Conservation (phyloP, 2,888 invertebrate species). For the Perizoma flavofasciatum region DNA sequence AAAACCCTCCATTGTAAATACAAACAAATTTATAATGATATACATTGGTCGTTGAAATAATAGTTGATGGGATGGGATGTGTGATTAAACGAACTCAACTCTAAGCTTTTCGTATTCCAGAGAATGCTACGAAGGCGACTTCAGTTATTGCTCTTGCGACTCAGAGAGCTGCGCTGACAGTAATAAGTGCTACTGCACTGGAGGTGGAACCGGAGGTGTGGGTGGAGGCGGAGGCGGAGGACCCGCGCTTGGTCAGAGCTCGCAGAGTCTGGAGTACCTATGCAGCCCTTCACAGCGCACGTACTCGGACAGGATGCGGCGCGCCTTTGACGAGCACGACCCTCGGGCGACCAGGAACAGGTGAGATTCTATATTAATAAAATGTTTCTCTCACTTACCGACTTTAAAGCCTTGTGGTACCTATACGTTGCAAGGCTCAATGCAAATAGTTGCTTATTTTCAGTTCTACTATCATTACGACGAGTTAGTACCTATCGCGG, state of each 20-base stretch:
- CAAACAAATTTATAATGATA: too few relatives aligned
- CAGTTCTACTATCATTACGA: too few relatives aligned
- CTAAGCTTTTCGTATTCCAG: slow-evolving; percentile 46
- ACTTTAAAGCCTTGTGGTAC: too few relatives aligned
- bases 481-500: too few relatives aligned
- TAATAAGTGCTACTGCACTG: slow-evolving; percentile 93
- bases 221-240: not conserved
- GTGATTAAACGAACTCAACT: not conserved
- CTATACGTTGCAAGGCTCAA: too few relatives aligned
- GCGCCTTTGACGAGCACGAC: slow-evolving; percentile 74
- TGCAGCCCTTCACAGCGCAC: slow-evolving; percentile 74
- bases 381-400: too few relatives aligned
- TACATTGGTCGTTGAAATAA: too few relatives aligned
- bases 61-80: too few relatives aligned
- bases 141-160: slow-evolving; percentile 89
- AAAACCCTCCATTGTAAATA: too few relatives aligned
- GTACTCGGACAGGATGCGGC: slow-evolving; percentile 68
- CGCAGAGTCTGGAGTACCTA: slow-evolving; percentile 82
- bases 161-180: slow-evolving; percentile 94
- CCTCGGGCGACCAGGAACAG: slow-evolving; percentile 63
- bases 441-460: too few relatives aligned
- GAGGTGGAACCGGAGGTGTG: slow-evolving; percentile 24
- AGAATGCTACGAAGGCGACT: slow-evolving; percentile 68
- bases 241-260: slow-evolving; percentile 59
- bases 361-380: slow-evolving; percentile 40